These are phyloP conservation scores for Cricetomys ansorgei DNA, from an alignment of 2,113 vertebrate species.

Conservation along the genomic window DNA sequence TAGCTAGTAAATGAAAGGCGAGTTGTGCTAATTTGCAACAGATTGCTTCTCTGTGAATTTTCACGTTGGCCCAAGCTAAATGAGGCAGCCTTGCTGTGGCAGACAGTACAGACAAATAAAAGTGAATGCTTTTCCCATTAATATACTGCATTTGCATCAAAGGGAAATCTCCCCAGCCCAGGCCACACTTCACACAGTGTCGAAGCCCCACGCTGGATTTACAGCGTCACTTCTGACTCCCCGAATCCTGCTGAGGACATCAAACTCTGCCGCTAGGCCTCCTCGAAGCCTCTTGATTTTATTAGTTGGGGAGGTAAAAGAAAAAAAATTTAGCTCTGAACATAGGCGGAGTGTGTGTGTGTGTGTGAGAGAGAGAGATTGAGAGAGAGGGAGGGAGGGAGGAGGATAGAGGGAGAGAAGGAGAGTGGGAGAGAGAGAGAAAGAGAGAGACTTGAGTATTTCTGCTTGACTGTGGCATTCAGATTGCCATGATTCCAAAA, in stretches of 20 bases:
- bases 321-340: constrained; percentile 79
- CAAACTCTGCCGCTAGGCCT: constrained; percentile 91
- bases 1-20: constrained; percentile 92
- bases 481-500: background rate
- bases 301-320: constrained; percentile 84
- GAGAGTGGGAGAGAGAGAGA: background rate
- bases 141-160: constrained; percentile 92
- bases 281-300: constrained; percentile 90
- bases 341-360: background rate
- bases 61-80: constrained; percentile 87
- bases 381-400: background rate
- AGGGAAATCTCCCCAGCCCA: constrained; percentile 88
- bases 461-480: background rate
- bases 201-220: constrained; percentile 90
- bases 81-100: constrained; percentile 89
- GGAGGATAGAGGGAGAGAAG: background rate
- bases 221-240: constrained; percentile 91
- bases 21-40: constrained; percentile 93
- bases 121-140: constrained; percentile 91
- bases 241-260: constrained; percentile 90
- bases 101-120: constrained; percentile 93
- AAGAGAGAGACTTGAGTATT: constrained; percentile 56
- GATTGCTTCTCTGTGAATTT: constrained; percentile 90
- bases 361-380: background rate
- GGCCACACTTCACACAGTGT: constrained; percentile 89